Evolutionary conservation across 2,888 invertebrate genomes (phyloP).

Genomic region (Heliothis peltigera): DNA sequence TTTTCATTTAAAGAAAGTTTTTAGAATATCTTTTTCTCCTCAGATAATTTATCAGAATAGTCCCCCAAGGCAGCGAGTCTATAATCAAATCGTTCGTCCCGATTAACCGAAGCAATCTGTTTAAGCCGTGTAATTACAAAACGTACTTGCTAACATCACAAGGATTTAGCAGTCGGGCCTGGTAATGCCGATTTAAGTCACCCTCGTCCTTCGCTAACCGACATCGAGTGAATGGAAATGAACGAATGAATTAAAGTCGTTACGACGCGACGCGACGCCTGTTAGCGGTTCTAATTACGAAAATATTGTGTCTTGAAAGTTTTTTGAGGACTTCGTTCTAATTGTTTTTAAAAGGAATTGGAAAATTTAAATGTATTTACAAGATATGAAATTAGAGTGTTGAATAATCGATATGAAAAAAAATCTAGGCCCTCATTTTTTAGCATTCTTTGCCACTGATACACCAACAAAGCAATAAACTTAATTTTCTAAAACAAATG

Average conservation of each 20-base stretch:
- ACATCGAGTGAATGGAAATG: slow-evolving; percentile 75
- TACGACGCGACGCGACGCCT: slow-evolving; percentile 64
- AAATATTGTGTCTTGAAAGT: slow-evolving; percentile 66
- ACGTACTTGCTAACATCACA: slow-evolving; percentile 79
- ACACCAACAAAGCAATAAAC: neutral
- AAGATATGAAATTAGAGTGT: neutral
- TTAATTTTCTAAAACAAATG: slow-evolving; percentile 5
- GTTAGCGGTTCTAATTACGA: slow-evolving; percentile 70
- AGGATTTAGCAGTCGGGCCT: slow-evolving; percentile 72
- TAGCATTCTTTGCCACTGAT: neutral
- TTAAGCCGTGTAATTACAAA: slow-evolving; percentile 82
- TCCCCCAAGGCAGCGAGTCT: slow-evolving; percentile 57
- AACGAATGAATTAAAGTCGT: slow-evolving; percentile 80
- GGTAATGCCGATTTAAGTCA: slow-evolving; percentile 78
- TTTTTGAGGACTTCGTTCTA: neutral
- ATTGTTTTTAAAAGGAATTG: neutral
- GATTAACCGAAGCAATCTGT: slow-evolving; percentile 79
- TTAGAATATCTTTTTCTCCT: neutral
- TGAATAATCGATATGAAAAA: too few relatives aligned
- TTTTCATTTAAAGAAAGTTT: neutral
- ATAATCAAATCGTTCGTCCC: slow-evolving; percentile 69
- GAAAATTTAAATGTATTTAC: neutral
- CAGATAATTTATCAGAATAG: slow-evolving; percentile 41
- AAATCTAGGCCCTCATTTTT: neutral
- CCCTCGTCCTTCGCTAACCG: slow-evolving; percentile 67